Base-by-base conservation (phyloP, 92 coral and sea anemone species). In the Siderastrea siderea region DNA sequence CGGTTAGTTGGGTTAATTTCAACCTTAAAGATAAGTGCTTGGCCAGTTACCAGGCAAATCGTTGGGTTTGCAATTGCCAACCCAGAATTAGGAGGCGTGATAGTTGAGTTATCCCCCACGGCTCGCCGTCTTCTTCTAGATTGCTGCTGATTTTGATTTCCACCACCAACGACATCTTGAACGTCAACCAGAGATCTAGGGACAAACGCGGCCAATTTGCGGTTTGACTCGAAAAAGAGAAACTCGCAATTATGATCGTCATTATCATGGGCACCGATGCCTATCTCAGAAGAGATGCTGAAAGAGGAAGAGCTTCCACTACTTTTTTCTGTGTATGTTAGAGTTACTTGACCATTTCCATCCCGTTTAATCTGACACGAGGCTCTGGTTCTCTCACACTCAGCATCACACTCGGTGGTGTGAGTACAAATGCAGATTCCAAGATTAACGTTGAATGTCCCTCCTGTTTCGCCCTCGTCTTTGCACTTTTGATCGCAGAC, bases 1-100 rank as follows among this genome's bases (percentile, higher is more conserved):
- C 99, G 95, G 87, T 98, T 96, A 55, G 43, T 69, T 1, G 86
- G 85, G 76, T 94, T 98, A 62, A 98, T 81, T n/a, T 89, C 84
- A 15, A 95, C 71, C 67, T 82, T 91, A 63, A 98, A 98, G 57
- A 88, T 48, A 12, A 98, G 52, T 4, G 98, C 93, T 16, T 93
- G 81, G 7, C 91, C 95, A 50, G 87, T 74, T 68, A 59, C 74
- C 14, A 95, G 71, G 89, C 99, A 98, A 55, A 94, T 67, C 5
- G 90, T 81, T 0, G 99, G 99, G 86, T 91, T 92, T 17, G 57
- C 26, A 58, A 82, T 82, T 0, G 69, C 57, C 6, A 51, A 54
- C 5, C 49, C 75, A 89, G 79, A 11, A 70, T 72, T 16, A 88
- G 88, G 6, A 48, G 82, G 60, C 38, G 81, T 4, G 67, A 59